phyloP scores from a whole-genome alignment of 2,113 vertebrate species.

The Leucopsar rothschildi region DNA sequence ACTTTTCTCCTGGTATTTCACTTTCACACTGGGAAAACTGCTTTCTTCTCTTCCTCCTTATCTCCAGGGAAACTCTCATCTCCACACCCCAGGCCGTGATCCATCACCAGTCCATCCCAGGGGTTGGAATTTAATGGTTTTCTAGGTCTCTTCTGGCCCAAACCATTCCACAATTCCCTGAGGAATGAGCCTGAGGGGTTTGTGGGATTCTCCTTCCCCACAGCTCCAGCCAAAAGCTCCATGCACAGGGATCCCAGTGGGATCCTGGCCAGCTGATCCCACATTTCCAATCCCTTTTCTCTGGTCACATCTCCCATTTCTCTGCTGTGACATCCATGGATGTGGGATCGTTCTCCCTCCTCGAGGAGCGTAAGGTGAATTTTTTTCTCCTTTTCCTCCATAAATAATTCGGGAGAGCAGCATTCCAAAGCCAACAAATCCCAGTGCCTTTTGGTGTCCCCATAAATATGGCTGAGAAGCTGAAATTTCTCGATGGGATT shows the following conservation, averaged over 20 bases:
- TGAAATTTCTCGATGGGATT: rapidly evolving
- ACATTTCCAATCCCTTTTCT: not conserved
- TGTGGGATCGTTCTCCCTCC: not conserved
- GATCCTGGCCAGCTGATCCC: not conserved
- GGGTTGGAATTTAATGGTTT: rapidly evolving
- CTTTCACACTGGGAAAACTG: not conserved
- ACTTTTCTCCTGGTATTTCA: not conserved
- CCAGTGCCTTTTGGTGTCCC: rapidly evolving
- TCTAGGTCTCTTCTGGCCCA: not conserved
- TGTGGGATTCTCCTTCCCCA: not conserved
- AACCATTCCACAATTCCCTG: not conserved
- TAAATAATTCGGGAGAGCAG: not conserved
- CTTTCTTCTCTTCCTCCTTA: not conserved
- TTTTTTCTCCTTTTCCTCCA: not conserved
- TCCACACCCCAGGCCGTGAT: not conserved
- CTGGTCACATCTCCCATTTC: not conserved
- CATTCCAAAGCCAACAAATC: not conserved
- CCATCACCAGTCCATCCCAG: not conserved
- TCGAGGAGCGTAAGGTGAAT: rapidly evolving
- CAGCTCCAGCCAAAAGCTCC: not conserved
- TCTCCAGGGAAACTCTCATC: not conserved
- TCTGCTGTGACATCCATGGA: rapidly evolving
- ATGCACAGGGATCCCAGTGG: not conserved
- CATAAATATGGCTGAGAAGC: rapidly evolving
- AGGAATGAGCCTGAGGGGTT: not conserved